These are phyloP conservation scores for Sarcophaga rosellei DNA, from an alignment of 2,888 invertebrate species.

Conservation along the genomic window DNA sequence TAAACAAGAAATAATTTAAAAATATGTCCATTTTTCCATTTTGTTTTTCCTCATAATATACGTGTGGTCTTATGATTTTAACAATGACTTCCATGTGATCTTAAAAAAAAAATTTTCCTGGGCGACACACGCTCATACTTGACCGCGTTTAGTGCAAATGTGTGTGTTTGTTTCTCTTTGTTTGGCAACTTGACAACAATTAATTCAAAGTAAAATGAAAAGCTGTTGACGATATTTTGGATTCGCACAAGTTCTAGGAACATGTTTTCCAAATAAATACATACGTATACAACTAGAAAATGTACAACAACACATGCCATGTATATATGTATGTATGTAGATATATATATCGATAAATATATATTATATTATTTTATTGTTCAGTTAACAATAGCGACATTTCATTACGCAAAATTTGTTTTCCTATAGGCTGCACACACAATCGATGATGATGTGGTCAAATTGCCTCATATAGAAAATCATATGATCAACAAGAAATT, in stretches of 20 bases:
- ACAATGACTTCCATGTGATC: conserved; percentile 36
- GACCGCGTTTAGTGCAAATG: neutral
- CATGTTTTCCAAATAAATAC: conserved; percentile 1
- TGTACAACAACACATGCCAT: neutral
- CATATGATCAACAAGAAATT: conserved; percentile 36
- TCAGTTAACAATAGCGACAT: neutral
- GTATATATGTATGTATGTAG: neutral
- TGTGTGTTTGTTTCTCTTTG: neutral
- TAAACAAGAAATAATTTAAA: neutral
- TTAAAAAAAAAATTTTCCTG: neutral
- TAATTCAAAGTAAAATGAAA: neutral
- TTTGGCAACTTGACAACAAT: neutral
- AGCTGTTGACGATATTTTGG: conserved; percentile 18
- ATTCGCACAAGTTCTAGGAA: conserved; percentile 42
- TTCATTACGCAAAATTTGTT: neutral
- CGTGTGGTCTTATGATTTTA: conserved; percentile 16
- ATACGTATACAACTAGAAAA: neutral
- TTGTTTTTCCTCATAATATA: neutral
- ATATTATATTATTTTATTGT: neutral
- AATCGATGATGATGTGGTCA: neutral
- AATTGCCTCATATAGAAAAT: conserved; percentile 6
- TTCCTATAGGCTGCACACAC: neutral
- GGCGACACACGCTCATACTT: neutral
- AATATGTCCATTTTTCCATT: neutral
- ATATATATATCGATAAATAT: neutral